phyloP scores from a whole-genome alignment of 2,797 vertebrate species.

The Xiphorhynchus erythropygius region DNA sequence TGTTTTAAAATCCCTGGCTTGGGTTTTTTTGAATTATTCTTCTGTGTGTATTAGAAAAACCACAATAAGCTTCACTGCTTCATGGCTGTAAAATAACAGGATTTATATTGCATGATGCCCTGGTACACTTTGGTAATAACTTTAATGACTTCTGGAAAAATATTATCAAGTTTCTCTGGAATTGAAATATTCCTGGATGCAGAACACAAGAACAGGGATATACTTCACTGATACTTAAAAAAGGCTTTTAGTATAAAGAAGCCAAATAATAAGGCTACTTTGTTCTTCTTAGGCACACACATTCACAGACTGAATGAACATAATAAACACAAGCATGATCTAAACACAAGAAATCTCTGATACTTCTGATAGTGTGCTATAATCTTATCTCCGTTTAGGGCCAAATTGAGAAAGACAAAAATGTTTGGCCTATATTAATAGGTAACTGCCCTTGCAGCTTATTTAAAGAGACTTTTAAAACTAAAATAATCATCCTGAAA shows the following conservation, averaged over 20 bases:
- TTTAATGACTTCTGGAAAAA: slow-evolving; percentile 52
- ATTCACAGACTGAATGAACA: slow-evolving; percentile 16
- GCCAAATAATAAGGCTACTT: slow-evolving; percentile 57
- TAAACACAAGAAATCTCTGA: slow-evolving; percentile 29
- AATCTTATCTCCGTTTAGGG: not conserved
- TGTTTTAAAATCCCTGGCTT: slow-evolving; percentile 25
- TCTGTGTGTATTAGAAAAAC: slow-evolving; percentile 36
- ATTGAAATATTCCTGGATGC: slow-evolving; percentile 57
- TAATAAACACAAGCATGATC: slow-evolving; percentile 46
- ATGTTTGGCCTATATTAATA: not conserved
- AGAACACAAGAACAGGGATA: slow-evolving; percentile 51
- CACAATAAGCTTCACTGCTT: slow-evolving; percentile 36
- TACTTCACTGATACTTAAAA: slow-evolving; percentile 46
- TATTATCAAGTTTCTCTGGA: slow-evolving; percentile 61
- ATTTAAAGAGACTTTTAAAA: not conserved
- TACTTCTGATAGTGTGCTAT: slow-evolving; percentile 4
- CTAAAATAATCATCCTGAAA: not conserved
- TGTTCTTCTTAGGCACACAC: slow-evolving; percentile 52
- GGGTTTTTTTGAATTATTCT: not conserved
- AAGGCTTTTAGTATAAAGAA: slow-evolving; percentile 54
- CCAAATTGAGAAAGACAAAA: not conserved
- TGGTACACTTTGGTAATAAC: slow-evolving; percentile 48
- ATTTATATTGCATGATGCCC: slow-evolving; percentile 42
- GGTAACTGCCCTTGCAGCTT: not conserved
- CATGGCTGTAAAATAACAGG: slow-evolving; percentile 21